Evolutionary conservation across 2,888 invertebrate species (phyloP).

Genomic region (Polia nebulosa): DNA sequence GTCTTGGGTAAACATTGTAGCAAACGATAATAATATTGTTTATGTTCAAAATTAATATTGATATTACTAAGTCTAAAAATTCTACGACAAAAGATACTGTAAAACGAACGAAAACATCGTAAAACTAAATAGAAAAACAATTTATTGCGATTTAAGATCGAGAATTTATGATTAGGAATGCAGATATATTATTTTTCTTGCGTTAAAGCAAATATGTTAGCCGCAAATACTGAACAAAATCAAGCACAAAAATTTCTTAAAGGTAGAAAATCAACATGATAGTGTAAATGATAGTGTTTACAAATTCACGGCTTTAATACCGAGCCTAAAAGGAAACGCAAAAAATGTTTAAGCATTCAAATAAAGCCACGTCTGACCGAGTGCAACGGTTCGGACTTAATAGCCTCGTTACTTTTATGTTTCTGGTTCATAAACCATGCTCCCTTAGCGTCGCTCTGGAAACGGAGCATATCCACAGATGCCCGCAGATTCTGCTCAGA

Average conservation of each 20-base stretch:
- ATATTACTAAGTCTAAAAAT: conserved; percentile 1
- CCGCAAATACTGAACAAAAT: conserved; percentile 8
- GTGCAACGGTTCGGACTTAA: conserved; percentile 73
- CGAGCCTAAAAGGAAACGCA: conserved; percentile 15
- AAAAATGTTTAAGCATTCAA: conserved; percentile 65
- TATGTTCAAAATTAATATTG: conserved; percentile 13
- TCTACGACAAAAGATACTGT: neutral
- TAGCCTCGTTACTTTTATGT: conserved; percentile 74
- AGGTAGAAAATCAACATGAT: conserved; percentile 9
- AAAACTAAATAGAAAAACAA: conserved; percentile 45
- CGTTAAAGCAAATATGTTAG: neutral
- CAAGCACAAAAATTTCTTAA: neutral
- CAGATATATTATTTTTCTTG: conserved; percentile 7
- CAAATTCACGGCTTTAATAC: conserved; percentile 32
- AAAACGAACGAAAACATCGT: conserved; percentile 23
- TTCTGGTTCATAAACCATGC: conserved; percentile 73
- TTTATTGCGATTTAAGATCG: conserved; percentile 28
- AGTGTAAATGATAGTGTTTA: conserved; percentile 5
- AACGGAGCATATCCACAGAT: conserved; percentile 49
- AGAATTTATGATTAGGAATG: conserved; percentile 26
- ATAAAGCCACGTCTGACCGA: conserved; percentile 69
- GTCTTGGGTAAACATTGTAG: conserved; percentile 4
- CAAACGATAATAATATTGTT: neutral
- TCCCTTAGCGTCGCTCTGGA: conserved; percentile 58
- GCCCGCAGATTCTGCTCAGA: conserved; percentile 36